Conservation (phyloP, 2,888 invertebrate species). For the Argyra leucocephala region DNA sequence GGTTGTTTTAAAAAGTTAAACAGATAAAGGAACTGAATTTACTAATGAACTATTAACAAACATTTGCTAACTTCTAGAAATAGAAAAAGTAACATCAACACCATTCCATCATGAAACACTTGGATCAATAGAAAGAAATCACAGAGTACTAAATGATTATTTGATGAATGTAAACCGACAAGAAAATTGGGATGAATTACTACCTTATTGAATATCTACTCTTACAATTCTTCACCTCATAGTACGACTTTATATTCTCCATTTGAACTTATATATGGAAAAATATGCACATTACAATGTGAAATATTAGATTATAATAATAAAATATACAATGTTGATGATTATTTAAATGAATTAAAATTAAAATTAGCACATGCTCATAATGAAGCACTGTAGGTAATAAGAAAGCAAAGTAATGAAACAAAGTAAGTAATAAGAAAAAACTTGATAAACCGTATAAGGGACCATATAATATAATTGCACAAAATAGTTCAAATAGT, state of each 20-base stretch:
- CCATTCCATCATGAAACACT: too few relatives aligned
- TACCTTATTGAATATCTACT: slow-evolving; percentile 18
- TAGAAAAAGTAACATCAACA: too few relatives aligned
- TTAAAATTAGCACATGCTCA: too few relatives aligned
- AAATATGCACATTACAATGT: background rate
- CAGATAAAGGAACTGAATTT: slow-evolving; percentile 23
- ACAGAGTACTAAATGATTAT: too few relatives aligned
- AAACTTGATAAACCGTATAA: background rate
- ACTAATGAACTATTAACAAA: slow-evolving; percentile 20
- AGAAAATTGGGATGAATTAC: slow-evolving; percentile 19
- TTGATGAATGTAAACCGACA: too few relatives aligned
- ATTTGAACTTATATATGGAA: slow-evolving; percentile 4
- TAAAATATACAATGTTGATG: too few relatives aligned
- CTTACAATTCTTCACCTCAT: slow-evolving; percentile 19
- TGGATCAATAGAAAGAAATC: too few relatives aligned
- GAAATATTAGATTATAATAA: background rate
- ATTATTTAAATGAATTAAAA: too few relatives aligned
- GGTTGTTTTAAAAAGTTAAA: slow-evolving; percentile 12
- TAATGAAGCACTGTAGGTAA: too few relatives aligned
- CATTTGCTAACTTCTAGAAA: slow-evolving; percentile 13
- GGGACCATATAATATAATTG: background rate
- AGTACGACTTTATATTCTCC: slow-evolving; percentile 7
- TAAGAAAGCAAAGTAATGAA: too few relatives aligned
- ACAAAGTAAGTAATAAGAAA: slow-evolving; percentile 6
- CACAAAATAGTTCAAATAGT: too few relatives aligned